Evolutionary conservation across 2,113 vertebrate genomes (phyloP).

Genomic region (Rhea pennata): DNA sequence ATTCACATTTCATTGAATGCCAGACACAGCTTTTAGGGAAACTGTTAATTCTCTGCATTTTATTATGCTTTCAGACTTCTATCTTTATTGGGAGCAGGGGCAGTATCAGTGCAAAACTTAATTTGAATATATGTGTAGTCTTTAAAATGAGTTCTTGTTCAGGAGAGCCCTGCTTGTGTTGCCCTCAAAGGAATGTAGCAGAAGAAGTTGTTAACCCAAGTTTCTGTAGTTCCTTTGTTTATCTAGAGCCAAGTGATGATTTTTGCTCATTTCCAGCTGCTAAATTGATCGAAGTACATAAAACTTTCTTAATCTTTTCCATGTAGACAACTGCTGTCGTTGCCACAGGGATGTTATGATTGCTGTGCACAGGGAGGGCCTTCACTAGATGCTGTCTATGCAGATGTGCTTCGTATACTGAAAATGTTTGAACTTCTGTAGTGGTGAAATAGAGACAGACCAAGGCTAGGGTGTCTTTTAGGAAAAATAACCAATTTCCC

Average conservation of each 20-base stretch:
- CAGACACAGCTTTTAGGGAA: not conserved
- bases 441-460: not conserved
- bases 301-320: not conserved
- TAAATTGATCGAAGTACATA: not conserved
- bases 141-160: not conserved
- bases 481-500: not conserved
- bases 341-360: not conserved
- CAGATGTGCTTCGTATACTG: not conserved
- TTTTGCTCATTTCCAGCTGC: constrained; percentile 15
- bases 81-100: not conserved
- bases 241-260: not conserved
- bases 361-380: not conserved
- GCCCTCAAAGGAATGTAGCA: not conserved
- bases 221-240: not conserved
- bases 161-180: not conserved
- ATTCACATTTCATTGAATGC: not conserved
- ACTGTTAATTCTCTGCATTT: not conserved
- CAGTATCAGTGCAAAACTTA: not conserved
- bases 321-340: not conserved
- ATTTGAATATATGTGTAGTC: not conserved
- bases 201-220: not conserved
- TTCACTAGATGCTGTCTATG: not conserved
- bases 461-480: not conserved
- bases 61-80: not conserved
- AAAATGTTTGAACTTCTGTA: not conserved